phyloP scores from a whole-genome alignment of 2,113 vertebrate species.

The Martes martes region DNA sequence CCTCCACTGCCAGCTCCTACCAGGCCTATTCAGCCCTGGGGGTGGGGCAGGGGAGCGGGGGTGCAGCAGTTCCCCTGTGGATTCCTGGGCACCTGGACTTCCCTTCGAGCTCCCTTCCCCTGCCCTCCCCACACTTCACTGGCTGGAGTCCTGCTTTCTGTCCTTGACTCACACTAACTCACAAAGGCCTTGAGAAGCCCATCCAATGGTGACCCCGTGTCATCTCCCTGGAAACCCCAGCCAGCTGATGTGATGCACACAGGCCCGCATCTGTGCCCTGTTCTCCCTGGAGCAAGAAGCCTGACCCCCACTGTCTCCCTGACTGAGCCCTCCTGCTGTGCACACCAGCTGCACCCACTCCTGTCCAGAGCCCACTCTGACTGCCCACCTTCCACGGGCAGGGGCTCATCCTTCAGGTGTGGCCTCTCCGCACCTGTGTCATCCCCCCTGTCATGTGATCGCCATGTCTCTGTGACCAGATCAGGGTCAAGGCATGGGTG shows the following conservation, averaged over 20 bases:
- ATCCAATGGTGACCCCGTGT: rapidly evolving
- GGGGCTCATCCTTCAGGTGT: neutral
- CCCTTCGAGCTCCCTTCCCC: neutral
- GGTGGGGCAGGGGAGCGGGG: no score
- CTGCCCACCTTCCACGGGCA: neutral
- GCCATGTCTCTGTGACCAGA: neutral
- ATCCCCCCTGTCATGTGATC: neutral
- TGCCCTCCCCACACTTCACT: no score
- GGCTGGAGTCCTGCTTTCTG: neutral
- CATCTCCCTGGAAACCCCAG: neutral
- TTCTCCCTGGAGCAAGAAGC: neutral
- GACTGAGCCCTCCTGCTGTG: neutral
- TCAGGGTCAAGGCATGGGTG: neutral
- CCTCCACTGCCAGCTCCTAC: neutral
- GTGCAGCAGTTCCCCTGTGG: rapidly evolving
- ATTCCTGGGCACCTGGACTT: no score
- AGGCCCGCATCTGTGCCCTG: neutral
- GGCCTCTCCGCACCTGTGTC: neutral
- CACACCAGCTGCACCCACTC: rapidly evolving
- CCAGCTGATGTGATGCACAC: neutral
- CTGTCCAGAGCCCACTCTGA: neutral
- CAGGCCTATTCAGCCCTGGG: neutral
- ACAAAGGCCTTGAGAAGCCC: neutral
- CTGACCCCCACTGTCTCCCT: neutral
- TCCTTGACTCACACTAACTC: neutral